A percentile compares a stretch with the other conserved stretches of the same genome.
These are phyloP conservation scores for Venturia canescens DNA, from an alignment of 1,140 invertebrate species.

Conservation along the genomic window DNA sequence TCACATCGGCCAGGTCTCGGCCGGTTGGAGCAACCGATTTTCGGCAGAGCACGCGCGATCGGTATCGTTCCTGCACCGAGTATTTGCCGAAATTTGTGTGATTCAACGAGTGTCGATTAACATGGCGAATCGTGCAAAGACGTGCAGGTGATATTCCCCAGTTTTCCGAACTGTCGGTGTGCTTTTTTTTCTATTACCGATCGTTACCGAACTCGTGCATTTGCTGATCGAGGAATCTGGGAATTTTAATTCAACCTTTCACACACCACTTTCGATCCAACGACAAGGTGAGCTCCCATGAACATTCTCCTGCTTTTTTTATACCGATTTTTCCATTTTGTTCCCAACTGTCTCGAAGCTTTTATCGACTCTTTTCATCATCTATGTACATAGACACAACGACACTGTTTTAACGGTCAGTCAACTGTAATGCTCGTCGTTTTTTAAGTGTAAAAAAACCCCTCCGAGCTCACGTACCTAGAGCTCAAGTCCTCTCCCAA, in stretches of 20 bases:
- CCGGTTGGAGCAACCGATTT: neutral
- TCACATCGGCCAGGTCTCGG: too few relatives aligned
- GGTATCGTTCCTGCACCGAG: neutral
- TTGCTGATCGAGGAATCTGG: neutral
- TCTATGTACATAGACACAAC: neutral
- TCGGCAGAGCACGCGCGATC: neutral
- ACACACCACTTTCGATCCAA: too few relatives aligned
- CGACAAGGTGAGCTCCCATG: slow-evolving; percentile 1
- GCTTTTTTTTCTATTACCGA: neutral
- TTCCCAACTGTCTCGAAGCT: neutral
- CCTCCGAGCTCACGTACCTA: neutral
- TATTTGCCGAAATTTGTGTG: neutral
- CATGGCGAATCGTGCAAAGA: slow-evolving; percentile 35
- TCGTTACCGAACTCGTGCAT: neutral
- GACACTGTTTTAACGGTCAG: slow-evolving; percentile 23
- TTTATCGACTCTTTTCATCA: neutral
- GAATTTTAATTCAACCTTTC: slow-evolving; percentile 12
- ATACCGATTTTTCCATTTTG: neutral
- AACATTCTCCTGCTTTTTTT: neutral
- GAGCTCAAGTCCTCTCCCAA: neutral
- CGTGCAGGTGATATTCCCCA: slow-evolving; percentile 35
- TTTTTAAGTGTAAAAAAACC: neutral
- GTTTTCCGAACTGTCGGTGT: slow-evolving; percentile 14
- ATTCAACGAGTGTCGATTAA: slow-evolving; percentile 25
- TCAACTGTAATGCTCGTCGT: slow-evolving; percentile 7